Evolutionary conservation across 1,140 invertebrate species (phyloP), one percentile per base, ranked within the genome.

Genomic region (Drosophila parabipectinata): DNA sequence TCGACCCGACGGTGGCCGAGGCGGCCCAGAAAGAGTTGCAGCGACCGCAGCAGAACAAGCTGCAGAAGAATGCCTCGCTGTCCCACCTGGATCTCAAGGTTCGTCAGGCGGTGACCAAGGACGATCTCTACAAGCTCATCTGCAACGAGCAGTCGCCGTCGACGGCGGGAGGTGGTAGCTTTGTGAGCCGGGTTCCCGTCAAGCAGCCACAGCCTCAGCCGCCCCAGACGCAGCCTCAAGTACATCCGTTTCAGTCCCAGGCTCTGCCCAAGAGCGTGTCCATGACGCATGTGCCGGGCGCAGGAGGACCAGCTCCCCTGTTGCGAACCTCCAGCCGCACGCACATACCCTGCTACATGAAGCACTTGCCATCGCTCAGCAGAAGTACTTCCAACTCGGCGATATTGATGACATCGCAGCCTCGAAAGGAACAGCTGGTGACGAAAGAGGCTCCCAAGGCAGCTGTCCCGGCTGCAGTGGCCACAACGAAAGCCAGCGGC

Each of bases 41-140:
- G n/a, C 84, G 79, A n/a, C 80, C 87, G 10, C 79, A 82, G 45
- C 91, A 90, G 69, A 45, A 90, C 68, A 90, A 90, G 50, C 47
- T 91, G 18, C 88, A 91, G 51, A 92, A 92, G 57, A 91, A 92
- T 56, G 77, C 89, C 30, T 92, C 91, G 7, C 39, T 92, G 21
- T 92, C 91, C 8, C 91, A 92, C 14, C 53, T 92, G 56, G 91
- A 92, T 59, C 71, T 89, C 3, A 90, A 90, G 55, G 89, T 92
- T 7, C 69, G 85, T 3, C 90, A 92, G 68, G 83, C 87, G 10
- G 80, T 91, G n/a, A 91, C 88, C 63, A 92, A 92, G 50, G 91
- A 92, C 34, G 91, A 92, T 82, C 76, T 92, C 50, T 92, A 92
- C 55, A 92, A 92, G 24, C 60, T 92, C n/a, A 92, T 92, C 1